phyloP scores from a whole-genome alignment of 2,888 invertebrate genomes.

The Proisotoma minuta region DNA sequence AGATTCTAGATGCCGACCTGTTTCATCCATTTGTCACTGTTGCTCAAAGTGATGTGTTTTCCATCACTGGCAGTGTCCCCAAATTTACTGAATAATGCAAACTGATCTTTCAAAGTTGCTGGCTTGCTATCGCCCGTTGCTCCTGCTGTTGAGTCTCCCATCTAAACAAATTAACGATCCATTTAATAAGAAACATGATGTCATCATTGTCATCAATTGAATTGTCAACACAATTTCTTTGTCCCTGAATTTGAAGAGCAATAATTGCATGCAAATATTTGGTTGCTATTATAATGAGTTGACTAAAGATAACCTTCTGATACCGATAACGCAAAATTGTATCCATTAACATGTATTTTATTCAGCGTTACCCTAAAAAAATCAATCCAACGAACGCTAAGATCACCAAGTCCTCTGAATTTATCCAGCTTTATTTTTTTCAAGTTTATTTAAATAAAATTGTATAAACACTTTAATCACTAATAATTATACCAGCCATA shows the following conservation, averaged over 20 bases:
- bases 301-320: too few species aligned
- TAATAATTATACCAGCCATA: too few species aligned
- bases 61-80: constrained; percentile 82
- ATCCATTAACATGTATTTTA: neutral
- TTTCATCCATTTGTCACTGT: constrained; percentile 92
- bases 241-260: too few species aligned
- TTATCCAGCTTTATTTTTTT: constrained; percentile 15
- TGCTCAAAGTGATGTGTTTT: constrained; percentile 76
- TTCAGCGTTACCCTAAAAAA: constrained; percentile 28
- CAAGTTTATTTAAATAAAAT: too few species aligned
- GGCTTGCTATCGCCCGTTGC: constrained; percentile 34
- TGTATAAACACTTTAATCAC: too few species aligned
- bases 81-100: constrained; percentile 70
- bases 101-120: constrained; percentile 41
- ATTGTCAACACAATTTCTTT: too few species aligned
- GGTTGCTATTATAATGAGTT: too few species aligned
- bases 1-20: neutral
- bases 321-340: neutral
- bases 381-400: constrained; percentile 19
- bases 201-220: too few species aligned
- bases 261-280: too few species aligned
- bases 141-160: constrained; percentile 43
- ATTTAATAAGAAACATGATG: too few species aligned
- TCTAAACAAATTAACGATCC: too few species aligned
- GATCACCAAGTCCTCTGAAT: constrained; percentile 7